Evolutionary conservation across 53 echinoderm and acorn worm species (phyloP), one percentile per base, ranked within the genome.

Genomic region (Paracentrotus lividus): DNA sequence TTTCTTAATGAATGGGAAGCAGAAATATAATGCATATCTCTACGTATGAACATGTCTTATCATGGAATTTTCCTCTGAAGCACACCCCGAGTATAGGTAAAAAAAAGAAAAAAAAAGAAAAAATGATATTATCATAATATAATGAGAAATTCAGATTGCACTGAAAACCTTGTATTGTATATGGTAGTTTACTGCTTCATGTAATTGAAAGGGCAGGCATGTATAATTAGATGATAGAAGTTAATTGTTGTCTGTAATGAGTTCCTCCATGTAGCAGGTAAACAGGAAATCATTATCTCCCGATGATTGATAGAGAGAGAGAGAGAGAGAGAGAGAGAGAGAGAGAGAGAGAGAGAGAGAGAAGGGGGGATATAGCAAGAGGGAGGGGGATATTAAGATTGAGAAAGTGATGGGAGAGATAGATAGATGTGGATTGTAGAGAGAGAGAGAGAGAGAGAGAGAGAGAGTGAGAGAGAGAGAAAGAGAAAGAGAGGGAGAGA

Each of bases 231-330:
- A 45, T 29, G 8, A 18, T 49, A 85, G n/a, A 85, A 49, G 85
- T 10, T 85, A 85, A 85, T 85, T 47, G 51, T 47, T 85, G 26
- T 31, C 49, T 40, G 10, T 85, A 85, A 85, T 85, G 85, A 85
- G 85, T 26, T 85, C 85, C 24, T n/a, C 85, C 72, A 57, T 57
- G 8, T 6, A 61, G 61, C 61, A 61, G 21, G 10, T 31, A 27
- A 64, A 13, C 27, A 64, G 29, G 27, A 64, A 64, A 8, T 64
- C 64, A 29, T 64, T 64, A 64, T 64, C 0, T 16, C 2, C 10
- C 2, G 10, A 26, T 21, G 6, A 34, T 2, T 2, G 33, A 33
- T 12, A 4, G 21, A 36, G 27, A 69, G 40, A 72, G 36, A 3
- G 20, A 72, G 4, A 40, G 40, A 72, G 20, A 72, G 40, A 36